A percentile compares a stretch with the other conserved stretches of the same genome.
These are phyloP conservation scores for Equus przewalskii DNA, from an alignment of 2,113 vertebrate species.

Conservation along the genomic window DNA sequence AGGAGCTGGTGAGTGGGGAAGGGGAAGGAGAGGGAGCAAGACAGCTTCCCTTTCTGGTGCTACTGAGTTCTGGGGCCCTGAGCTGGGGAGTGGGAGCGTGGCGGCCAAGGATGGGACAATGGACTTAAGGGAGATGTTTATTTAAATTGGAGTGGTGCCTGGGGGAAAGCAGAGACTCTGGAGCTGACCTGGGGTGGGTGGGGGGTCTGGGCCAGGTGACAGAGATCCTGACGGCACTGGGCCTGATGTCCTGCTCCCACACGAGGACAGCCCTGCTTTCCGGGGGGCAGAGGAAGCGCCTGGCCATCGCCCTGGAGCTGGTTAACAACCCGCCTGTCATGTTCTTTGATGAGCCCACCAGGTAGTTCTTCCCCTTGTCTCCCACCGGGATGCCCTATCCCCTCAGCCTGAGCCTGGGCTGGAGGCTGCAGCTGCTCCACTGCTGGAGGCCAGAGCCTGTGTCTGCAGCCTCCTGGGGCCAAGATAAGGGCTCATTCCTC, in stretches of 20 bases:
- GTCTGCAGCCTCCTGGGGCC: background rate
- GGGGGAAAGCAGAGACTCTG: background rate
- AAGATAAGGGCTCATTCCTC: background rate
- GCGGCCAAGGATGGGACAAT: background rate
- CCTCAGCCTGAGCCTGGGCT: background rate
- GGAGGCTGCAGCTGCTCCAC: background rate
- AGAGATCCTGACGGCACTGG: constrained; percentile 97
- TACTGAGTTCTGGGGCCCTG: background rate
- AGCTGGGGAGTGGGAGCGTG: background rate
- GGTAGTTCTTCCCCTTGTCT: constrained; percentile 86
- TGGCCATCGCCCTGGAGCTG: constrained; percentile 97
- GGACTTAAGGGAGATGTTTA: background rate
- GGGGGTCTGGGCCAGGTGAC: constrained; percentile 90
- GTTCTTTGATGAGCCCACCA: constrained; percentile 99
- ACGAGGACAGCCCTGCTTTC: constrained; percentile 96
- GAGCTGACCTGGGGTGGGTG: constrained; percentile 54
- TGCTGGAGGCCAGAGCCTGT: background rate
- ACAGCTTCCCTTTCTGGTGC: background rate
- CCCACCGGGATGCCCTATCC: accelerated
- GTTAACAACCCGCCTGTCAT: constrained; percentile 99
- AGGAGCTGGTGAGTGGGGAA: constrained; percentile 93
- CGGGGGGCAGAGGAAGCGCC: constrained; percentile 96
- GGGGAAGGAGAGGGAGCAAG: background rate
- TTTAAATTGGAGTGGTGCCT: background rate
- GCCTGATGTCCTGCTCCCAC: constrained; percentile 95